Percentiles rank a stretch among this genome's conserved stretches.
These are phyloP conservation scores for Babylonia areolata DNA, from an alignment of 1,140 invertebrate genomes.

Conservation along the genomic window DNA sequence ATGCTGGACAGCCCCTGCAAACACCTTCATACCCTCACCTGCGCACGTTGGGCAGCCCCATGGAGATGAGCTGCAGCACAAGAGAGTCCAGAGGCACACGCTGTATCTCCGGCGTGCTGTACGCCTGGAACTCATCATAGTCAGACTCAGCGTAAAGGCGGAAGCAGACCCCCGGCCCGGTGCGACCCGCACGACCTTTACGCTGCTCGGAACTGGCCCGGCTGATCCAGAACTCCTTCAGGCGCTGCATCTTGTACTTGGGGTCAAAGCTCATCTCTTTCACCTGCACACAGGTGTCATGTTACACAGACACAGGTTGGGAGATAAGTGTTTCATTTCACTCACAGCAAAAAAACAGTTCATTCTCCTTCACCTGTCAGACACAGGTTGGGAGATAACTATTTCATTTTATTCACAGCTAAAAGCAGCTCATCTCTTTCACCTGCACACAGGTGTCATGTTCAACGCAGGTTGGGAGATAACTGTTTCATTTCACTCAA, in stretches of 20 bases:
- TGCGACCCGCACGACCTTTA: slow-evolving; percentile 88
- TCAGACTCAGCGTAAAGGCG: slow-evolving; percentile 91
- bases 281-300: too few relatives aligned
- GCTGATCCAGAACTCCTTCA: slow-evolving; percentile 98
- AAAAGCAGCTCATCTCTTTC: slow-evolving; percentile 98
- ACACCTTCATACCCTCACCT: slow-evolving; percentile 65
- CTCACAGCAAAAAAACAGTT: too few relatives aligned
- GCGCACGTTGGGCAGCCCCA: slow-evolving; percentile 93
- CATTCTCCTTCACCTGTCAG: too few relatives aligned
- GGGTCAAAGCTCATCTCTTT: slow-evolving; percentile 98
- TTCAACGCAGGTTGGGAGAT: too few relatives aligned
- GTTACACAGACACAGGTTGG: too few relatives aligned
- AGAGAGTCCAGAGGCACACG: slow-evolving; percentile 94
- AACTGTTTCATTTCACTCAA: too few relatives aligned
- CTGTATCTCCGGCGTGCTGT: slow-evolving; percentile 92
- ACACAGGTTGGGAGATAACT: too few relatives aligned
- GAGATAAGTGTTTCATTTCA: too few relatives aligned
- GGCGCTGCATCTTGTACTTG: slow-evolving; percentile 87
- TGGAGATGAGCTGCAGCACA: slow-evolving; percentile 94
- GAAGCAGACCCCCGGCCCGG: slow-evolving; percentile 79
- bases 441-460: too few relatives aligned
- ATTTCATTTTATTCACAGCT: too few relatives aligned
- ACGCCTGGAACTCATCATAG: slow-evolving; percentile 86
- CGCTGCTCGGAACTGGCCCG: slow-evolving; percentile 97
- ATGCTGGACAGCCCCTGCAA: too few relatives aligned